Evolutionary conservation across 2,113 vertebrate species (phyloP).

Genomic region (human): DNA sequence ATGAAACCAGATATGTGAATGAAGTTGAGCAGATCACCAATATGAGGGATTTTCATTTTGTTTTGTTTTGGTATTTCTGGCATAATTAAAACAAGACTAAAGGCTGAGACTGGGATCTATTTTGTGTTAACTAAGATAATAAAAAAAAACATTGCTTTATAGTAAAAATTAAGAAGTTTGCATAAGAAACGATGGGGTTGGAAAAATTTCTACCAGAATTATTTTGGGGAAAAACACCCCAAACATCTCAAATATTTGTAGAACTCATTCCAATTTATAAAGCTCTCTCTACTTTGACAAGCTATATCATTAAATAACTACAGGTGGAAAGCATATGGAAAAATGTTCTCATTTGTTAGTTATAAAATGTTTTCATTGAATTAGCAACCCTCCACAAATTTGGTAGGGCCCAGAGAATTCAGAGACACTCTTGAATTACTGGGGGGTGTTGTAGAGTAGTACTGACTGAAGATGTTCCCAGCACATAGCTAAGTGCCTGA

Average conservation of each 20-base stretch:
- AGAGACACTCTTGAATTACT: neutral
- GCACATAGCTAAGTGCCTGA: neutral
- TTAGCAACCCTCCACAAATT: neutral
- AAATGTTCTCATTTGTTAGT: neutral
- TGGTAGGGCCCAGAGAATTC: neutral
- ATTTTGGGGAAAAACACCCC: neutral
- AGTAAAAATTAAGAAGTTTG: neutral
- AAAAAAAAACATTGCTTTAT: neutral
- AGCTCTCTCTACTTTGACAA: neutral
- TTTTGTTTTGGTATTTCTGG: neutral
- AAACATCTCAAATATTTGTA: neutral
- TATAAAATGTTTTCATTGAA: neutral
- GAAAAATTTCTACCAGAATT: neutral
- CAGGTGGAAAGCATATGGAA: neutral
- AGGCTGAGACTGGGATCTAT: neutral
- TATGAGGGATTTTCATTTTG: neutral
- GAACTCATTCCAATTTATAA: neutral
- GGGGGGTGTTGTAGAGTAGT: neutral
- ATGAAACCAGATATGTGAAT: neutral
- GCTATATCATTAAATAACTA: neutral
- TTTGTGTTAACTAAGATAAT: constrained; percentile 20
- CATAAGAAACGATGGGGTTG: neutral
- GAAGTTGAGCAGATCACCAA: neutral
- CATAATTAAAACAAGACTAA: neutral
- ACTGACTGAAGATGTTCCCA: neutral